These are phyloP conservation scores for Agriopis aurantiaria DNA, from an alignment of 2,888 invertebrate genomes.

Conservation along the genomic window DNA sequence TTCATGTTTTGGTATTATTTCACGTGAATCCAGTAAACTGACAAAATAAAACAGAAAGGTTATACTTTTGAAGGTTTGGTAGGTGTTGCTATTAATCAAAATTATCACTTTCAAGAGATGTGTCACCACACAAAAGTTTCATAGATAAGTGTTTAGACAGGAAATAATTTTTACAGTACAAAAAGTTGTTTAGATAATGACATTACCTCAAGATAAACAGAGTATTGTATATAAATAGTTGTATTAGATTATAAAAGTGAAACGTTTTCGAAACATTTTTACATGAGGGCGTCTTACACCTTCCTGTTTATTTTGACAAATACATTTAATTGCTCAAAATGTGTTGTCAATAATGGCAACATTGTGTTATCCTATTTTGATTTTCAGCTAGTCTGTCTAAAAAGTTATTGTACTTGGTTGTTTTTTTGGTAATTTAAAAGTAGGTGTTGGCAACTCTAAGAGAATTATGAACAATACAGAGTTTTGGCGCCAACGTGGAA, in stretches of 20 bases:
- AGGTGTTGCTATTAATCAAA: too few species aligned
- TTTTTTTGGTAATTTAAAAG: too few species aligned
- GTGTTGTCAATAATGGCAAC: slow-evolving; percentile 33
- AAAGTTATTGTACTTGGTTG: too few species aligned
- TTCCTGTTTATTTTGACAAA: slow-evolving; percentile 43
- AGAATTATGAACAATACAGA: too few species aligned
- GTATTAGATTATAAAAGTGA: slow-evolving; percentile 58
- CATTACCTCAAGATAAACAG: slow-evolving; percentile 78
- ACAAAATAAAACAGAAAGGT: too few species aligned
- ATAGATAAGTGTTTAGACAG: slow-evolving; percentile 36
- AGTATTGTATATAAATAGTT: slow-evolving; percentile 77
- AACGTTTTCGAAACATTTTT: slow-evolving; percentile 66
- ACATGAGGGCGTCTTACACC: slow-evolving; percentile 71
- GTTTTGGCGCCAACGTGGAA: too few species aligned
- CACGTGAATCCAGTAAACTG: too few species aligned
- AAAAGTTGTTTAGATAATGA: slow-evolving; percentile 44
- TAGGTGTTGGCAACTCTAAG: too few species aligned
- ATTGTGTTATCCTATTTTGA: slow-evolving; percentile 40
- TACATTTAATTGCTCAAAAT: slow-evolving; percentile 47
- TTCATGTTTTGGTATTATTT: too few species aligned
- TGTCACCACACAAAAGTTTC: slow-evolving; percentile 19
- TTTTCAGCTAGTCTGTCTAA: too few species aligned
- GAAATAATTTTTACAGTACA: slow-evolving; percentile 50
- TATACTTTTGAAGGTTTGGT: too few species aligned
- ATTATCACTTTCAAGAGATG: too few species aligned